phyloP scores from a whole-genome alignment of 2,888 invertebrate genomes.

The Craniophora ligustri region DNA sequence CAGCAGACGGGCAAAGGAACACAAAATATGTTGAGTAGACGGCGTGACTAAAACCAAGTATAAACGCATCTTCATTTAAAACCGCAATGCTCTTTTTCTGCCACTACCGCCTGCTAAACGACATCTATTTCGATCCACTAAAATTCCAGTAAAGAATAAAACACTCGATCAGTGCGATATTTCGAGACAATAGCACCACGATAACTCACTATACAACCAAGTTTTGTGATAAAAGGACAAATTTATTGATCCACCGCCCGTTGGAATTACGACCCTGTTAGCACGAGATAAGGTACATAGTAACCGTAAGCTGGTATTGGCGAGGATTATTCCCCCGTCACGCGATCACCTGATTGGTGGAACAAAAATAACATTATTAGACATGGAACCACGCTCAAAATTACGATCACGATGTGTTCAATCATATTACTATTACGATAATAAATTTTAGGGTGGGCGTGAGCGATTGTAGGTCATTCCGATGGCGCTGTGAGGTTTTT shows the following conservation, averaged over 20 bases:
- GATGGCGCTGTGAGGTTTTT: conserved; percentile 22
- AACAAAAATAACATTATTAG: conserved; percentile 77
- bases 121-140: conserved; percentile 59
- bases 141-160: conserved; percentile 65
- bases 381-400: conserved; percentile 67
- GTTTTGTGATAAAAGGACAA: conserved; percentile 59
- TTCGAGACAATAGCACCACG: conserved; percentile 65
- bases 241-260: conserved; percentile 19
- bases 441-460: conserved; percentile 67
- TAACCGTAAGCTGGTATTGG: conserved; percentile 35
- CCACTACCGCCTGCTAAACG: conserved; percentile 45
- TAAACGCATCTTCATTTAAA: neutral
- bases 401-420: conserved; percentile 70
- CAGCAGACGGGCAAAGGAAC: too few relatives aligned
- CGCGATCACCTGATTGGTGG: conserved; percentile 72
- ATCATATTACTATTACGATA: conserved; percentile 70
- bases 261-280: conserved; percentile 51
- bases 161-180: conserved; percentile 69
- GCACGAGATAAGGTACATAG: conserved; percentile 46
- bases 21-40: neutral
- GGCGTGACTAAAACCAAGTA: neutral
- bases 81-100: conserved; percentile 13
- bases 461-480: conserved; percentile 56
- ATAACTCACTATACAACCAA: conserved; percentile 66
- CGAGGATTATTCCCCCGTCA: conserved; percentile 59